Conservation (phyloP, 2,888 invertebrate genomes). For the Clanis bilineata region DNA sequence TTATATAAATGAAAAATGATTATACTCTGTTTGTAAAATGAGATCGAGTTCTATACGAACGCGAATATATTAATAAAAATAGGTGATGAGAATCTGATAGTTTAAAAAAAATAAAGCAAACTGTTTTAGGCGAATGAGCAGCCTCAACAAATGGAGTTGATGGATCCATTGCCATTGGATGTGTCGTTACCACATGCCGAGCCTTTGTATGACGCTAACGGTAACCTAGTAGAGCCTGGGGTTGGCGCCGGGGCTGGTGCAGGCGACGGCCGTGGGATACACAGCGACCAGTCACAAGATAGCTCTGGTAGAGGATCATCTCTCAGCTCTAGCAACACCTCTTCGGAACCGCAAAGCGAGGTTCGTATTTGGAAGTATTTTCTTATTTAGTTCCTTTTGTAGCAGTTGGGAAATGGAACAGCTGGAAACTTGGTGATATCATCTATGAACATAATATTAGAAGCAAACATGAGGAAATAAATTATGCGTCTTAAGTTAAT, state of each 20-base stretch:
- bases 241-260: conserved; percentile 60
- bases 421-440: too few relatives aligned
- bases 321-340: conserved; percentile 60
- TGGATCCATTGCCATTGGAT: conserved; percentile 24
- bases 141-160: conserved; percentile 24
- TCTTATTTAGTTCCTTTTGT: neutral
- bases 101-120: neutral
- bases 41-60: too few relatives aligned
- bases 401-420: too few relatives aligned
- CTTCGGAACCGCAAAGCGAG: conserved; percentile 61
- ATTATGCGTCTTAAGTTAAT: too few relatives aligned
- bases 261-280: conserved; percentile 72
- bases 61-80: too few relatives aligned
- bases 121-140: conserved; percentile 33
- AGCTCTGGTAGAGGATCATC: conserved; percentile 71
- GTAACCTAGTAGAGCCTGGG: conserved; percentile 48
- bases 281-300: conserved; percentile 69
- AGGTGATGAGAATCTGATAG: neutral
- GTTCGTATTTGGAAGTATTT: conserved; percentile 25
- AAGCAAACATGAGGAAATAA: too few relatives aligned
- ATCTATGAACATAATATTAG: too few relatives aligned
- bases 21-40: too few relatives aligned
- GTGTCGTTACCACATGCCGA: conserved; percentile 39
- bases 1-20: too few relatives aligned
- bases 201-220: conserved; percentile 54